phyloP scores from a whole-genome alignment of 2,113 vertebrate genomes.

The Sakesphorus luctuosus region DNA sequence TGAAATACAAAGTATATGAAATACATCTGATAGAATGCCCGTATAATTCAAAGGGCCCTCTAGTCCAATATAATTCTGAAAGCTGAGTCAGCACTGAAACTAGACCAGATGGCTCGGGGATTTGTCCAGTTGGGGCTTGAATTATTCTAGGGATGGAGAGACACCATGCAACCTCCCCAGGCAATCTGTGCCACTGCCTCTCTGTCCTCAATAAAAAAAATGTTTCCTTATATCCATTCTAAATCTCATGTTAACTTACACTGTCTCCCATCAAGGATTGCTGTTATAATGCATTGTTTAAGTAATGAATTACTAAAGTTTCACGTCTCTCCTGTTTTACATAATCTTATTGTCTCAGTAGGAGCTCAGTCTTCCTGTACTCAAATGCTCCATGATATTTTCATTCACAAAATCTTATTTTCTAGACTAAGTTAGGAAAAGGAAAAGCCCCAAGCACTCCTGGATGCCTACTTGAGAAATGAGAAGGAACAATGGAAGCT shows the following conservation, averaged over 20 bases:
- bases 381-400: neutral
- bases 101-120: neutral
- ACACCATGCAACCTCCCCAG: neutral
- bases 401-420: neutral
- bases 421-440: neutral
- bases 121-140: neutral
- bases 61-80: neutral
- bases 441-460: neutral
- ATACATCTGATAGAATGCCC: neutral
- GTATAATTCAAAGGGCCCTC: neutral
- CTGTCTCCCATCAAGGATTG: neutral
- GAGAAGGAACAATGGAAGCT: neutral
- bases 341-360: neutral
- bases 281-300: neutral
- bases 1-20: neutral
- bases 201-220: neutral
- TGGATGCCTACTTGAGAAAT: neutral
- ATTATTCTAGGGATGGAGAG: neutral
- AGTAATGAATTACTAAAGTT: neutral
- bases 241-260: neutral
- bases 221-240: neutral
- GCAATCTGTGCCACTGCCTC: neutral
- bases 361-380: neutral
- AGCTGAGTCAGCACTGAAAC: neutral
- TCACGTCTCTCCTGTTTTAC: neutral